Base-by-base conservation (phyloP, 1,140 invertebrate genomes). In the Chymomyza costata region DNA sequence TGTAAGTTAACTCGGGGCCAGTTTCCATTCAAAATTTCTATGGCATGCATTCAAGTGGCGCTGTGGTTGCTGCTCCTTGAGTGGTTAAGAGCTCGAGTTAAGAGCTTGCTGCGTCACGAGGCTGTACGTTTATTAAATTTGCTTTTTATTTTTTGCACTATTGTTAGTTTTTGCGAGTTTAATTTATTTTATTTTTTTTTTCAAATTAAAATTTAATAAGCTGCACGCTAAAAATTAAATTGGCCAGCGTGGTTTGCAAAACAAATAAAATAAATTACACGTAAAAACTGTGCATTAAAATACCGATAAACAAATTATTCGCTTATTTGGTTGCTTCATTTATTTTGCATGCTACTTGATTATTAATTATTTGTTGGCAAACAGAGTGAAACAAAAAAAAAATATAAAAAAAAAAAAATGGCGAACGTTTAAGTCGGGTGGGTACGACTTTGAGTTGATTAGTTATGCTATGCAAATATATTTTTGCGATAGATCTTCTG, bases 11-110 rank as follows among this genome's bases (percentile, higher is more conserved):
- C 55, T 38, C 65, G 66, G 58, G 66, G 70, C 55, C 71, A 71
- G 66, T 57, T 63, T n/a, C 47, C 62, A 71, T 78, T 76, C 71
- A 76, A n/a, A n/a, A n/a, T 56, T 55, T 51, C 52, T 52, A 61
- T 70, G 55, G 65, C 51, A 30, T 41, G 41, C n/a, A 31, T 46
- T 76, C 57, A 68, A 78, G 71, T 56, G 65, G 56, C 71, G 58
- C 53, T 61, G 58, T 40, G 58, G 58, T n/a, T n/a, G n/a, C n/a
- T n/a, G n/a, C 58, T 52, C 49, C 58, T 61, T 46, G 46, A 61
- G 58, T 61, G 52, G 58, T 76, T 78, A 46, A 70, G 57, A 49
- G 50, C 44, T 14, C 6, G 13, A 19, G 14, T 3, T 47, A 59
- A 21, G 7, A 15, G 40, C n/a, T n/a, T n/a, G n/a, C n/a, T n/a